Percentiles rank a stretch among this genome's conserved stretches.
Evolutionary conservation across 2,797 vertebrate species (phyloP).

Genomic region (Alfaro cultratus): DNA sequence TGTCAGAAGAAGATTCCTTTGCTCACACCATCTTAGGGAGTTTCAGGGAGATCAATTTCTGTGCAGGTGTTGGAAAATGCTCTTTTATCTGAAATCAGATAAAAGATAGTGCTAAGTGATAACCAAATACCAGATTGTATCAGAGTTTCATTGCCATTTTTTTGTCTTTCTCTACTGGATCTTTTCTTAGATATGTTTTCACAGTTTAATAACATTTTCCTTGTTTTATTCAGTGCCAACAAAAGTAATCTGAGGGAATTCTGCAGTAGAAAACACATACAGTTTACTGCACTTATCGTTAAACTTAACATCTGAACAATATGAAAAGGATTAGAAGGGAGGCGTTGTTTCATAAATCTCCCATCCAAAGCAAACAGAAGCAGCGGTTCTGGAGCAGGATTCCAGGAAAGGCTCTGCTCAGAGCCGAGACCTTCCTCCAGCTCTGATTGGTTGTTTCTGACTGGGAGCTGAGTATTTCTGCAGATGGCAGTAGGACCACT

Average conservation of each 20-base stretch:
- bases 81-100: neutral
- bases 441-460: too few species aligned
- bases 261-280: neutral
- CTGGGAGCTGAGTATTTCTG: too few species aligned
- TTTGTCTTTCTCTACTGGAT: neutral
- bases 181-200: neutral
- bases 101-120: neutral
- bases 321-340: neutral
- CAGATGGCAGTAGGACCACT: too few species aligned
- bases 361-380: neutral
- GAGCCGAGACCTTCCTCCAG: too few species aligned
- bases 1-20: slow-evolving; percentile 54
- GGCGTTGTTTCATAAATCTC: neutral
- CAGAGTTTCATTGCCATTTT: neutral
- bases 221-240: neutral
- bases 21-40: slow-evolving; percentile 13
- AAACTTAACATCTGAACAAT: neutral
- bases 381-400: neutral
- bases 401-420: too few species aligned
- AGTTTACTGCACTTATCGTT: too few species aligned
- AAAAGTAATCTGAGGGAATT: neutral
- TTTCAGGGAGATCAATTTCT: slow-evolving; percentile 24
- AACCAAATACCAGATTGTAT: neutral
- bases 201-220: neutral
- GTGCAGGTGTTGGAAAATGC: slow-evolving; percentile 14